phyloP scores from a whole-genome alignment of 1,140 invertebrate species.

The Cryptotermes secundus region DNA sequence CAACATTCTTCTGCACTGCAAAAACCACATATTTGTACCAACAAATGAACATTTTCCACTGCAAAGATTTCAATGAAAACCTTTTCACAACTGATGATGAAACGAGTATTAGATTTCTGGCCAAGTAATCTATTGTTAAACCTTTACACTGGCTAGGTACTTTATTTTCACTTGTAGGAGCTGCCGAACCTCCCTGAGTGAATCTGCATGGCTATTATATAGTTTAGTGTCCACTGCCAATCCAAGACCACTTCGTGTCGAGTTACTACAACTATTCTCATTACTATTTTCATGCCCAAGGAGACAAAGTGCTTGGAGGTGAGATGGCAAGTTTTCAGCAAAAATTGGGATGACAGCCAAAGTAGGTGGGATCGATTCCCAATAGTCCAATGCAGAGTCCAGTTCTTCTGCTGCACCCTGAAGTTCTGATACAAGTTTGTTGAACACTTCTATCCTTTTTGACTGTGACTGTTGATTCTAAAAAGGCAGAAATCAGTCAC shows the following conservation, averaged over 20 bases:
- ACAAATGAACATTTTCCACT: constrained; percentile 11
- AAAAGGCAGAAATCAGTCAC: neutral
- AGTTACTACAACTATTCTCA: neutral
- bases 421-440: constrained; percentile 8
- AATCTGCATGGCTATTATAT: neutral
- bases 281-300: neutral
- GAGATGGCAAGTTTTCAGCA: neutral
- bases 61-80: neutral
- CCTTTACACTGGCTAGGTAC: constrained; percentile 21
- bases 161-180: constrained; percentile 27
- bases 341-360: neutral
- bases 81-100: neutral
- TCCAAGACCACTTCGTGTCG: neutral
- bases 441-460: neutral
- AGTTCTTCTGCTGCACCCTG: constrained; percentile 19
- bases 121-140: constrained; percentile 17
- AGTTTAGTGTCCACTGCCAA: constrained; percentile 22
- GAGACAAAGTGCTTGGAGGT: constrained; percentile 2
- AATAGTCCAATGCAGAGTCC: constrained; percentile 14
- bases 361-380: neutral
- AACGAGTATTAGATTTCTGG: neutral
- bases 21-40: neutral
- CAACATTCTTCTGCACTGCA: constrained; percentile 2
- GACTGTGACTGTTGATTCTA: constrained; percentile 16
- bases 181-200: constrained; percentile 29